These are phyloP conservation scores for Acromyrmex charruanus DNA, from an alignment of 1,140 invertebrate genomes.

Conservation along the genomic window DNA sequence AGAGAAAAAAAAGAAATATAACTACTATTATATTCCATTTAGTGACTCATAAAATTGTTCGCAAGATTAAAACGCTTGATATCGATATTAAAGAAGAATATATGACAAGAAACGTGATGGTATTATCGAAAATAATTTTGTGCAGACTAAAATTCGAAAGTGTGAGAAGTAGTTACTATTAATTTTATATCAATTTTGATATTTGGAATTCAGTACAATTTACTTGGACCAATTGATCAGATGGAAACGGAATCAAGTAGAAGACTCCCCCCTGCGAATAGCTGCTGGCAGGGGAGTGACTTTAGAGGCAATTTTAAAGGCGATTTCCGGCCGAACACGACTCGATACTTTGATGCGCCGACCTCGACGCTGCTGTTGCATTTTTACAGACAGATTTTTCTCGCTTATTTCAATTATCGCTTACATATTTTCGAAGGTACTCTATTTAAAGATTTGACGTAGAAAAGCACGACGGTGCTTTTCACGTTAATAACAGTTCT, in stretches of 20 bases:
- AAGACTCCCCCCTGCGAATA: background rate
- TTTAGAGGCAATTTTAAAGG: slow-evolving; percentile 28
- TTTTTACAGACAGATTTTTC: slow-evolving; percentile 32
- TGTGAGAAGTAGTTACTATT: background rate
- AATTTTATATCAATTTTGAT: background rate
- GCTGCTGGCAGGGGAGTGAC: slow-evolving; percentile 21
- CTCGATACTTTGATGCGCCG: slow-evolving; percentile 37
- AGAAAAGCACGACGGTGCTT: background rate
- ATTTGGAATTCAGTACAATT: background rate
- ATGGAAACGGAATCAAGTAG: background rate
- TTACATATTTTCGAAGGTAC: slow-evolving; percentile 13
- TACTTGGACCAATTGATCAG: background rate
- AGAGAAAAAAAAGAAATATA: background rate
- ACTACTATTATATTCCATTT: background rate
- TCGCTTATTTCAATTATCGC: background rate
- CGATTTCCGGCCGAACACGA: slow-evolving; percentile 42
- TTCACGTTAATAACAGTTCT: background rate
- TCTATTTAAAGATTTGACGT: slow-evolving; percentile 12
- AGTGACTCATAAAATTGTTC: background rate
- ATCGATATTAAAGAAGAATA: background rate
- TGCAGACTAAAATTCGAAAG: background rate
- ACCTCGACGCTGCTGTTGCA: slow-evolving; percentile 11
- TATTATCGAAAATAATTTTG: slow-evolving; percentile 2
- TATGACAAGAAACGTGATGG: background rate
- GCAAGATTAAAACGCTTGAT: slow-evolving; percentile 6